These are phyloP conservation scores for Lasioglossum pauxillum DNA, from an alignment of 2,888 invertebrate species.

Conservation along the genomic window DNA sequence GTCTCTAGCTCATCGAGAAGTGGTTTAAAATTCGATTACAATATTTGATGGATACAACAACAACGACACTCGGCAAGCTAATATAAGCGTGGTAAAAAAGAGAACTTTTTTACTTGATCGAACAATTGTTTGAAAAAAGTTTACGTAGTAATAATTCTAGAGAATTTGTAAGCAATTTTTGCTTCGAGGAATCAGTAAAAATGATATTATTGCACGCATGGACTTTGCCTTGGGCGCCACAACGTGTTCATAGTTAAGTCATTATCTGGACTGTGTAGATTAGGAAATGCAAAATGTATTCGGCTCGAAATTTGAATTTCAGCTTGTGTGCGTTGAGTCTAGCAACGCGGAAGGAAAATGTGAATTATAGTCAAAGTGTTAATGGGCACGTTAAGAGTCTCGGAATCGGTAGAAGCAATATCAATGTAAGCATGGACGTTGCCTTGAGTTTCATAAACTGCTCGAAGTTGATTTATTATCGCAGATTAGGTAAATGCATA, in stretches of 20 bases:
- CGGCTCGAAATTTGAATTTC: neutral
- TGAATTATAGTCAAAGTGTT: neutral
- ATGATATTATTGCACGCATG: neutral
- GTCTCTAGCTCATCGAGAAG: no score
- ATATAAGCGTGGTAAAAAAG: no score
- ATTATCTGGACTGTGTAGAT: neutral
- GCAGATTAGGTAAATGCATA: neutral
- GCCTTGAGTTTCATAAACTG: neutral
- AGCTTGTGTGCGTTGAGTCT: no score
- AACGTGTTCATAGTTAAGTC: neutral
- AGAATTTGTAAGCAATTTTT: neutral
- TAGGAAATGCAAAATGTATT: neutral
- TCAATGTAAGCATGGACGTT: no score
- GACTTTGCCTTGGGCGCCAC: neutral
- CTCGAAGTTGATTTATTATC: neutral
- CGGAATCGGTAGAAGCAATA: neutral
- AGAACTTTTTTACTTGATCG: no score
- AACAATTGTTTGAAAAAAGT: neutral
- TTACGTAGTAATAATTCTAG: neutral
- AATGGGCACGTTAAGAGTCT: neutral
- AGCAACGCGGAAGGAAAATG: neutral
- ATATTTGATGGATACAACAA: no score
- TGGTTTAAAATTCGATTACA: no score
- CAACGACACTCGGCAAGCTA: no score
- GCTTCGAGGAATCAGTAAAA: neutral